These are phyloP conservation scores for Cephonodes hylas DNA, from an alignment of 2,888 invertebrate species.

Conservation along the genomic window DNA sequence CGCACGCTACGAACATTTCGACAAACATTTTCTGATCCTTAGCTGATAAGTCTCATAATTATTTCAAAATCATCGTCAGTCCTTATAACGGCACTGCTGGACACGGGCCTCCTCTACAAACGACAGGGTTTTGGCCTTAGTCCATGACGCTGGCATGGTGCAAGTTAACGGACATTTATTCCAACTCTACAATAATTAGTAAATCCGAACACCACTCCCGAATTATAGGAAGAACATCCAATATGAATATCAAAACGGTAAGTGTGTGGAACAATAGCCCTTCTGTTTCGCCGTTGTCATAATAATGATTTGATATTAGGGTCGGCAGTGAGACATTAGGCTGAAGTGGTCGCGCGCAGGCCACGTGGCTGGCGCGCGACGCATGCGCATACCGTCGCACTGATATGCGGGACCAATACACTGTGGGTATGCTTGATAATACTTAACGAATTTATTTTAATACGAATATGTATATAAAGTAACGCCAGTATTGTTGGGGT, in stretches of 20 bases:
- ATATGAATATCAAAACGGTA: background rate
- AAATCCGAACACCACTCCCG: background rate
- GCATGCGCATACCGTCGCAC: slow-evolving; percentile 15
- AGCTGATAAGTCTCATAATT: background rate
- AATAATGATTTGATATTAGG: slow-evolving; percentile 9
- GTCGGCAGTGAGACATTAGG: slow-evolving; percentile 7
- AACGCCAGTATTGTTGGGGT: too few species aligned
- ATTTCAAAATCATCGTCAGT: too few species aligned
- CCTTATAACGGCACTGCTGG: too few species aligned
- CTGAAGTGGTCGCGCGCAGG: slow-evolving; percentile 26
- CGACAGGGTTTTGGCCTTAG: too few species aligned
- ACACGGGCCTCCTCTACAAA: too few species aligned
- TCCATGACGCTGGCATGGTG: too few species aligned
- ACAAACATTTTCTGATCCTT: background rate
- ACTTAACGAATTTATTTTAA: background rate
- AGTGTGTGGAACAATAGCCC: background rate
- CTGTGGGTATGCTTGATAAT: background rate
- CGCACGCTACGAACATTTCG: too few species aligned
- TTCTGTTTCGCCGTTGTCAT: background rate
- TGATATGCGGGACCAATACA: slow-evolving; percentile 11
- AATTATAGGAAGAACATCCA: background rate
- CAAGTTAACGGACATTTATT: too few species aligned
- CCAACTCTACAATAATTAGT: background rate
- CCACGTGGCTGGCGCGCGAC: slow-evolving; percentile 24
- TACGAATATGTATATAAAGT: background rate